Evolutionary conservation across 2,797 vertebrate species (phyloP).

Genomic region (Atherinosoma microstoma): DNA sequence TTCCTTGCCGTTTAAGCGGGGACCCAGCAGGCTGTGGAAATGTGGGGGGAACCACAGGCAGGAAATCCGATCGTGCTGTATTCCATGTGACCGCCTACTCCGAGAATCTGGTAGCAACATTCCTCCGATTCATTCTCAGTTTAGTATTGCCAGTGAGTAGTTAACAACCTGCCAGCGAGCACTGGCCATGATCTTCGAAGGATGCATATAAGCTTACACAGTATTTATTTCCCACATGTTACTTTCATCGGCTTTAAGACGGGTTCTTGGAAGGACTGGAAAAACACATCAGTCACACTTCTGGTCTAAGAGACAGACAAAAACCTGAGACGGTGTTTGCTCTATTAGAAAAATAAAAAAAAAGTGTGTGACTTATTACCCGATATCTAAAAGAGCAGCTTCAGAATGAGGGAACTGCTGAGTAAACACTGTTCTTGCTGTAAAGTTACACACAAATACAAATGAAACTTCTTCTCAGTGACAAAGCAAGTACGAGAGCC

Average conservation of each 20-base stretch:
- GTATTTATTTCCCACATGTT: slow-evolving; percentile 39
- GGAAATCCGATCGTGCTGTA: slow-evolving; percentile 76
- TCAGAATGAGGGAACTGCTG: slow-evolving; percentile 4
- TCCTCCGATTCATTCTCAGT: slow-evolving; percentile 72
- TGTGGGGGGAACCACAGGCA: slow-evolving; percentile 48
- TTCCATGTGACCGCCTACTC: slow-evolving; percentile 75
- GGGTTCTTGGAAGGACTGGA: slow-evolving; percentile 18
- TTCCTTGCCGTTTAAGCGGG: slow-evolving; percentile 67
- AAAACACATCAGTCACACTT: slow-evolving; percentile 22
- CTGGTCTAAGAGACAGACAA: not conserved
- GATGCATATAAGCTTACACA: slow-evolving; percentile 27
- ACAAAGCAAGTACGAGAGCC: slow-evolving; percentile 1
- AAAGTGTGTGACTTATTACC: too few relatives aligned
- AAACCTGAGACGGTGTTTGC: not conserved
- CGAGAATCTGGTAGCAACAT: slow-evolving; percentile 71
- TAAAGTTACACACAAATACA: not conserved
- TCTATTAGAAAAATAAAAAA: not conserved
- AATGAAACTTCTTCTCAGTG: not conserved
- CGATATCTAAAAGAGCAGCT: not conserved
- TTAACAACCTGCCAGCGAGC: slow-evolving; percentile 40
- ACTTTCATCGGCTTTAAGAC: slow-evolving; percentile 30
- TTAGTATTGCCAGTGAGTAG: slow-evolving; percentile 40
- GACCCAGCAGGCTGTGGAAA: slow-evolving; percentile 62
- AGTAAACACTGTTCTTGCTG: not conserved
- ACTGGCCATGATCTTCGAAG: slow-evolving; percentile 19